Base-by-base conservation (phyloP, 1,140 invertebrate genomes). In the Sipha flava region DNA sequence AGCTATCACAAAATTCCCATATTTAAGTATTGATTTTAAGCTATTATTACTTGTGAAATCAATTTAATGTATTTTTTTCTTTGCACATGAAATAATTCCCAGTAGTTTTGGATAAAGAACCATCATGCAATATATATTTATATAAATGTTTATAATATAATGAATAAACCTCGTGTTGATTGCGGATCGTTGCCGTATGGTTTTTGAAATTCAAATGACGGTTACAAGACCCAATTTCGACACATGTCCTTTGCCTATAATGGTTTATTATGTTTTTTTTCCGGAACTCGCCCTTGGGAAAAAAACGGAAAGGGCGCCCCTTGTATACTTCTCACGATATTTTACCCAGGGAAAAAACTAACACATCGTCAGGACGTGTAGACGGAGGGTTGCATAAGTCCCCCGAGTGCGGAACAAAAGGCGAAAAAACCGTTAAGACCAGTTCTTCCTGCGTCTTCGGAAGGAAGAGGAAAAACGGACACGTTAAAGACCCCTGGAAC, bases 401-500 rank as follows among this genome's bases (percentile, higher is more conserved):
- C 26, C 70, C 29, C 34, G 62, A 12, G 29, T 34, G 31, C 68
- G 57, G 26, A 73, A 73, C 66, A 73, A 73, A 73, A 52, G 70
- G 47, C 70, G 70, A 73, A 73, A 73, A 73, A 73, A 73, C 70
- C 70, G 70, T 73, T 73, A 73, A 73, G 70, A 73, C 70, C 70
- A 49, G 70, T 73, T 73, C 70, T 73, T 73, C 47, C 47, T 52
- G 68, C 70, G 70, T 52, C 70, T 73, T 73, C 70, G 70, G 70
- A 54, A 73, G 70, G 70, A 73, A 73, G 47, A 73, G 68, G 68
- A 29, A 45, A 73, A 73, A 47, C 43, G 70, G 43, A 49, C 70
- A n/a, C 70, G 47, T 34, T 18, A 73, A 66, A 73, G 45, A 52
- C 70, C 45, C 70, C 70, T 16, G 43, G 70, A 37, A 73, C 47